Evolutionary conservation across 2,797 vertebrate genomes (phyloP).

Genomic region (Sebastes variabilis): DNA sequence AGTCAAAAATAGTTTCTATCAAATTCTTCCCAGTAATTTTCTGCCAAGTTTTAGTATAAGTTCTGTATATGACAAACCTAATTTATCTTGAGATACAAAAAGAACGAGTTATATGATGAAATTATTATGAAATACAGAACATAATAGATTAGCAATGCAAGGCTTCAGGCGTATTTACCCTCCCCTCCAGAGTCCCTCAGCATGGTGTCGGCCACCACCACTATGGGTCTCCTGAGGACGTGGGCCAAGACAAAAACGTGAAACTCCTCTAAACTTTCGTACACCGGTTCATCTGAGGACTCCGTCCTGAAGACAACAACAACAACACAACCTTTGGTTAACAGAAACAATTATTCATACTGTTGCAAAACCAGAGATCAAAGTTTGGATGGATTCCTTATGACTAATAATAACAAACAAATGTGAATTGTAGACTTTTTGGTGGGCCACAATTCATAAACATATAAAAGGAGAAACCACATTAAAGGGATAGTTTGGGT

Average conservation of each 20-base stretch:
- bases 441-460: neutral
- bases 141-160: neutral
- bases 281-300: slow-evolving; percentile 92
- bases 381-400: neutral
- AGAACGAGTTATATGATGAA: neutral
- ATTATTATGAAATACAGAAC: neutral
- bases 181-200: slow-evolving; percentile 96
- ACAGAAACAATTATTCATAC: neutral
- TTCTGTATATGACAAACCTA: neutral
- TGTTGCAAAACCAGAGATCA: neutral
- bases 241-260: slow-evolving; percentile 97
- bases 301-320: slow-evolving; percentile 80
- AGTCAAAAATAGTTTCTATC: neutral
- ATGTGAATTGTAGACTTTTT: neutral
- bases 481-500: too few species aligned
- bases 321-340: neutral
- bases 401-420: neutral
- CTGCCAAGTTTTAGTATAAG: neutral
- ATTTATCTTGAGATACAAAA: neutral
- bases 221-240: slow-evolving; percentile 91
- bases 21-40: neutral
- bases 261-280: slow-evolving; percentile 97
- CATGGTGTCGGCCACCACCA: slow-evolving; percentile 98
- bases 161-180: slow-evolving; percentile 75
- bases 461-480: too few species aligned